Evolutionary conservation across 2,113 vertebrate species (phyloP), one percentile per base, ranked within the genome.

Genomic region (Eubucco bourcierii): DNA sequence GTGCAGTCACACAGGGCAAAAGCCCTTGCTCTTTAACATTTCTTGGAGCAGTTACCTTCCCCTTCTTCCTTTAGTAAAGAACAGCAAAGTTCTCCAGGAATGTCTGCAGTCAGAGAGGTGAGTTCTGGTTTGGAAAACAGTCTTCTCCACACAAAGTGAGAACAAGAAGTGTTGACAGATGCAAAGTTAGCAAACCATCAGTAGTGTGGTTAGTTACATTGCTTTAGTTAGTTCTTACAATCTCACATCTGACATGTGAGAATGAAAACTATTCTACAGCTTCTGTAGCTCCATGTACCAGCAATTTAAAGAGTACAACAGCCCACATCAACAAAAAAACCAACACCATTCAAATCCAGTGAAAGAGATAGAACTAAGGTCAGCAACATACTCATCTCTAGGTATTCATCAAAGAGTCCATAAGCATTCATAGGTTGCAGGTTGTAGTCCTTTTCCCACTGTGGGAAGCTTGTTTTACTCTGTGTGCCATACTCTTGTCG

Each of bases 381-480:
- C 33, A 81, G 88, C 61, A 82, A 29, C 98, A 74, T 99, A 99
- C 99, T 99, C 99, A 99, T 99, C 98, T 99, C 99, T 84, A 99
- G 95, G 96, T 99, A 99, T 97, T 99, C 99, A 59, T 99, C 99
- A 60, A 99, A 99, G 90, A 99, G 98, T 87, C 99, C 99, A 9
- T 99, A 99, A 80, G 98, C 97, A 72, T 99, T 99, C 97, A 99
- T 98, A 7, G 99, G 98, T 58, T 99, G 99, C 23, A 99, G 97
- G 88, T 99, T 99, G 95, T 99, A 99, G 96, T 99, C 99, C 85
- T 98, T 98, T 96, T 99, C 99, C 98, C 99, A 99, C 68, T 99
- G 98, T 46, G 98, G 98, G 90, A 99, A 98, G 79, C 90, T 96
- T 77, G 97, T 87, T 97, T 98, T 98, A 66, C 97, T 96, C 10